Evolutionary conservation across 2,797 vertebrate species (phyloP).

Genomic region (Podarcis lilfordi): DNA sequence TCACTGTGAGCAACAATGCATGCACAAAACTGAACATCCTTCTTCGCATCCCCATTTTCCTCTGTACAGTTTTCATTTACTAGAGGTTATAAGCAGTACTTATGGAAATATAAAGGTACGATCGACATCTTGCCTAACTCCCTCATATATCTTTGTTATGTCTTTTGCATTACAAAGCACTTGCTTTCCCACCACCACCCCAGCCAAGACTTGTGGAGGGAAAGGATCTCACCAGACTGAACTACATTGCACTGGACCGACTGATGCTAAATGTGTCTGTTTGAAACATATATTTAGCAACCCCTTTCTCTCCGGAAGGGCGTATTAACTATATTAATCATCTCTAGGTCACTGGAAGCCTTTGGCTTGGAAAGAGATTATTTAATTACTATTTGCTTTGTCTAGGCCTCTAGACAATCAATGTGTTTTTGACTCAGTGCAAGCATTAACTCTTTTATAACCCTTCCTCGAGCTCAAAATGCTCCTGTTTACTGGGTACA

Average conservation of each 20-base stretch:
- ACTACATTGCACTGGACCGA: neutral
- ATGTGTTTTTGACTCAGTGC: neutral
- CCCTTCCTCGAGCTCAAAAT: slow-evolving; percentile 4
- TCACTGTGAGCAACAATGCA: neutral
- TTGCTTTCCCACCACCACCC: slow-evolving; percentile 19
- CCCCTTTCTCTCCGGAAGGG: slow-evolving; percentile 4
- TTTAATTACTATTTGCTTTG: slow-evolving; percentile 28
- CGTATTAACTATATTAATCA: slow-evolving; percentile 15
- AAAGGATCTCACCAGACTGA: slow-evolving; percentile 40
- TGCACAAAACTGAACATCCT: neutral
- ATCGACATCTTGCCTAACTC: neutral
- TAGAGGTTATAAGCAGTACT: neutral
- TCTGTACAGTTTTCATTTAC: neutral
- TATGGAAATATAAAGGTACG: neutral
- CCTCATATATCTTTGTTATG: slow-evolving; percentile 45
- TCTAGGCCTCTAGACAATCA: slow-evolving; percentile 5
- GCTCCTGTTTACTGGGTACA: neutral
- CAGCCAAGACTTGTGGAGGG: slow-evolving; percentile 37
- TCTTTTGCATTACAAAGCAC: slow-evolving; percentile 33
- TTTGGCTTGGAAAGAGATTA: slow-evolving; percentile 21
- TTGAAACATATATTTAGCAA: neutral
- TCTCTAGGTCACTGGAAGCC: neutral
- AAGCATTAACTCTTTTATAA: slow-evolving; percentile 14
- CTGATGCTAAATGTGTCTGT: neutral
- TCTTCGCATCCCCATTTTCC: neutral